These are phyloP conservation scores for Notarius lentiginosus DNA, from an alignment of 2,113 vertebrate genomes.

Conservation along the genomic window DNA sequence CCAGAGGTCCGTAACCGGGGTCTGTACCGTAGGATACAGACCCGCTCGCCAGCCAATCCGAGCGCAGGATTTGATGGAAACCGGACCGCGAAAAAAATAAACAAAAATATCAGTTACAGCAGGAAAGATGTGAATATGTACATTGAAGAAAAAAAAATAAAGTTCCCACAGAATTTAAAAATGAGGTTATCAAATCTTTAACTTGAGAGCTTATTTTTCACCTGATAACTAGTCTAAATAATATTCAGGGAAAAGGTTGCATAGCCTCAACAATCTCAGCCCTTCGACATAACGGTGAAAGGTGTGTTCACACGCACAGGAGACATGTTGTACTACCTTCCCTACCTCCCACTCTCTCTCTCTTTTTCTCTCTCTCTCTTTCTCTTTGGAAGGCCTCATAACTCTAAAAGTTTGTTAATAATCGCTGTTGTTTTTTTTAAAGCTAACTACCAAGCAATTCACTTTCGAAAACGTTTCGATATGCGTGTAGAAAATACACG, in stretches of 20 bases:
- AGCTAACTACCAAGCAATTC: background rate
- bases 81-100: too few relatives aligned
- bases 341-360: background rate
- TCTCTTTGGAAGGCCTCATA: background rate
- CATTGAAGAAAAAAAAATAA: background rate
- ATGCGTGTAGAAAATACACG: too few relatives aligned
- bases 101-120: background rate
- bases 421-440: background rate
- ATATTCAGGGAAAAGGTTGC: background rate
- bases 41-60: too few relatives aligned
- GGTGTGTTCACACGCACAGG: too few relatives aligned
- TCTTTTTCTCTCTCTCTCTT: too few relatives aligned
- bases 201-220: background rate
- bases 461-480: background rate
- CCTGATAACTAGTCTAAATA: background rate
- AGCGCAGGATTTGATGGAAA: too few relatives aligned
- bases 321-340: background rate
- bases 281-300: too few relatives aligned
- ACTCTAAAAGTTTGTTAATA: background rate
- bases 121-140: background rate
- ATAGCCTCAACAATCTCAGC: too few relatives aligned
- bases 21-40: too few relatives aligned
- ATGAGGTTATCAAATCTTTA: background rate
- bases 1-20: too few relatives aligned
- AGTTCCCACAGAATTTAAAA: background rate